Evolutionary conservation across 2,797 vertebrate genomes (phyloP).

Genomic region (Scarus forsteni): DNA sequence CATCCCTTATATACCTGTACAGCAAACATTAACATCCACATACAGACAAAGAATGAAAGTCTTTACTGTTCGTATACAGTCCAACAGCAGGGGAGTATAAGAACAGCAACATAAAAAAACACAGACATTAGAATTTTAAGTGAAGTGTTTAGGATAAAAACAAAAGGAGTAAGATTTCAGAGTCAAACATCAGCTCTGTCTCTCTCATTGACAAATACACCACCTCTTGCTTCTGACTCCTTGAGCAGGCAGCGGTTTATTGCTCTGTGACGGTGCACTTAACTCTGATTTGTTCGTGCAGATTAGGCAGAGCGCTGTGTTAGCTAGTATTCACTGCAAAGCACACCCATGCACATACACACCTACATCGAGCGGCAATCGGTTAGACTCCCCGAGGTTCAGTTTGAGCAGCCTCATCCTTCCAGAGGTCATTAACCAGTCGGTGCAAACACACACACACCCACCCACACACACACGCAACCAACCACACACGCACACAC

Average conservation of each 20-base stretch:
- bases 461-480: conserved; percentile 29
- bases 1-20: too few relatives aligned
- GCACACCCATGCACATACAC: conserved; percentile 17
- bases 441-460: conserved; percentile 27
- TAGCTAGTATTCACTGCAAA: conserved; percentile 46
- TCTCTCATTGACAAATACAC: conserved; percentile 15
- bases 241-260: conserved; percentile 30
- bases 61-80: too few relatives aligned
- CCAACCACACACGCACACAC: conserved; percentile 20
- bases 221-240: conserved; percentile 22
- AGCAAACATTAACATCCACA: conserved; percentile 9
- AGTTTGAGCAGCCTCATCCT: conserved; percentile 74
- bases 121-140: neutral
- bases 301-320: conserved; percentile 49
- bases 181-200: conserved; percentile 8
- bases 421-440: conserved; percentile 75
- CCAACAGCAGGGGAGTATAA: neutral
- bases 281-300: conserved; percentile 72
- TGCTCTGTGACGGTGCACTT: conserved; percentile 35
- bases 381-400: conserved; percentile 72
- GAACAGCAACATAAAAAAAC: neutral
- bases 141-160: neutral
- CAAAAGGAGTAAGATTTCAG: neutral
- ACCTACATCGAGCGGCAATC: conserved; percentile 33
- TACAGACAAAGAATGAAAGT: neutral